Base-by-base conservation (phyloP, 2,113 vertebrate genomes). In the Salvator merianae region DNA sequence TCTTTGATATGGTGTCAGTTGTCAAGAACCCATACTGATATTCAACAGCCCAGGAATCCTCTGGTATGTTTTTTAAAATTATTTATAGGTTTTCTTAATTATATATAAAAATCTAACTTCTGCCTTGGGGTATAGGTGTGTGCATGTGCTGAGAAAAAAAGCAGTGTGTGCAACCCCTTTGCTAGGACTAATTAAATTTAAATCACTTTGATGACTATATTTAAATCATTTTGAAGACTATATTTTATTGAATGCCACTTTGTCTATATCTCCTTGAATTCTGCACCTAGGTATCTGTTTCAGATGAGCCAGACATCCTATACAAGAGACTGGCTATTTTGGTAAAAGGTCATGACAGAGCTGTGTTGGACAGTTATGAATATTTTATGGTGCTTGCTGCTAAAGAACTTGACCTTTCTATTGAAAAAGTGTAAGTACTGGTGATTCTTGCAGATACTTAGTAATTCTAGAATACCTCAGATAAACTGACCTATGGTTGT, bases 351-450 rank as follows among this genome's bases (percentile, higher is more conserved):
- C 98, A 99, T 0, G 98, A 99, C 93, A 96, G 87, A 82, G 90
- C 97, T 2, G 98, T 99, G 32, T 91, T 99, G 95, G 97, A 99
- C 93, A 99, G 99, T 92, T 99, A 99, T 9, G 97, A 99, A 85
- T 97, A 97, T 86, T 99, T 99, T 77, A 97, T 96, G 2, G 96
- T 97, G 34, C 94, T 97, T 93, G 96, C 99, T 76, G 99, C 99
- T 34, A 95, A 97, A 86, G 98, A 99, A 92, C 97, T 99, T 84
- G 97, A 97, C 63, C 93, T 99, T 82, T 95, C 90, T 74, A 30
- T 99, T 88, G 94, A 93, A 89, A 97, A 97, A 95, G 95, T 99
- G 99, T 99, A 94, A 97, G 98, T 97, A 84, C 89, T 88, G 73
- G 32, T 81, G 5, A 66, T 79, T 30, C 89, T 43, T 88, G n/a